These are phyloP conservation scores for Bombus superbus DNA, from an alignment of 1,140 invertebrate genomes.

Conservation along the genomic window DNA sequence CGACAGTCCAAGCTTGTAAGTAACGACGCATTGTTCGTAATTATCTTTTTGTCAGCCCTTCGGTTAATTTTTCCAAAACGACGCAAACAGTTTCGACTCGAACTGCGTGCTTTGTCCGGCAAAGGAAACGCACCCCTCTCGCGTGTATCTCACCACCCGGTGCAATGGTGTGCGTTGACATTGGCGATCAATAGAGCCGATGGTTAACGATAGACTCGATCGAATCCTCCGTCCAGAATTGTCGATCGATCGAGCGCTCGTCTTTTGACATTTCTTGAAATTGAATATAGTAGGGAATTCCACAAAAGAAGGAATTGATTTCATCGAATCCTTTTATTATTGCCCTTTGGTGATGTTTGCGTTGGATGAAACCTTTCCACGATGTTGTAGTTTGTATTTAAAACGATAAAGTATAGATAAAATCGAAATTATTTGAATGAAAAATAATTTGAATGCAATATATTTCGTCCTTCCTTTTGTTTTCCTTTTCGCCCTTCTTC, in stretches of 20 bases:
- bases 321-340: not conserved
- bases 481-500: not conserved
- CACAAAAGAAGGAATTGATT: too few relatives aligned
- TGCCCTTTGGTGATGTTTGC: not conserved
- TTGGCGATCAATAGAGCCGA: constrained; percentile 74
- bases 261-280: too few relatives aligned
- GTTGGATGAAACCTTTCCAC: not conserved
- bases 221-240: not conserved
- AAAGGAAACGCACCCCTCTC: constrained; percentile 34
- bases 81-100: not conserved
- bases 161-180: constrained; percentile 56
- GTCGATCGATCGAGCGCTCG: not conserved
- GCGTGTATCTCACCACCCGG: constrained; percentile 10
- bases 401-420: not conserved
- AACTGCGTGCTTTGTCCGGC: constrained; percentile 45
- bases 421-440: not conserved
- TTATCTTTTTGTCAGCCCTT: fast-evolving
- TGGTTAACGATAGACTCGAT: constrained; percentile 54
- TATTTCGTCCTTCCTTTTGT: not conserved
- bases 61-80: not conserved
- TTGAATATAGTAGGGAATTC: not conserved
- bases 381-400: not conserved
- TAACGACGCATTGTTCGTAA: not conserved
- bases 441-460: too few relatives aligned
- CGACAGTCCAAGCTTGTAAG: constrained; percentile 29